Evolutionary conservation across 2,888 invertebrate genomes (phyloP).

Genomic region (Aphidius colemani): DNA sequence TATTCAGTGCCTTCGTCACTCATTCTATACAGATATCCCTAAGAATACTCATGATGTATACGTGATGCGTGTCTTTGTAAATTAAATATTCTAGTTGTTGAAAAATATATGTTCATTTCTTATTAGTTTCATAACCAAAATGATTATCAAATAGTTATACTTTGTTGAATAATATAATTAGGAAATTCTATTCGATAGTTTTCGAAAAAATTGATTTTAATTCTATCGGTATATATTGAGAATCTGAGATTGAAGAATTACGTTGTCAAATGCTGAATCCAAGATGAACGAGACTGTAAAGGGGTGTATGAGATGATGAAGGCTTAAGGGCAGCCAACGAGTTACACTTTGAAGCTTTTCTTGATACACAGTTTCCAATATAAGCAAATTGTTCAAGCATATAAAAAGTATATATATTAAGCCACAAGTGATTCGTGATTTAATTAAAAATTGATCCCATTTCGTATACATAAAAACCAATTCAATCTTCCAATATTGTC

Average conservation of each 20-base stretch:
- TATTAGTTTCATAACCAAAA: too few species aligned
- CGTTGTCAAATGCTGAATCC: conserved; percentile 45
- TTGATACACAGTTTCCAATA: conserved; percentile 33
- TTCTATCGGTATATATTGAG: conserved; percentile 37
- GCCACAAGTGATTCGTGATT: conserved; percentile 47
- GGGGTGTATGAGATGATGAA: conserved; percentile 1
- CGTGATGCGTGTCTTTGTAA: too few species aligned
- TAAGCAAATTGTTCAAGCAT: conserved; percentile 45
- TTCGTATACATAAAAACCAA: conserved; percentile 47
- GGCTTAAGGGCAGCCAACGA: neutral
- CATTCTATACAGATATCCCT: conserved; percentile 9
- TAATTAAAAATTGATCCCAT: conserved; percentile 56
- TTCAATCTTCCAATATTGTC: conserved; percentile 44
- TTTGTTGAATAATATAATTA: too few species aligned
- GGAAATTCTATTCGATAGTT: neutral
- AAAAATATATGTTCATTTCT: too few species aligned
- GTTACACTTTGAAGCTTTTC: conserved; percentile 8
- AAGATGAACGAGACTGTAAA: conserved; percentile 25
- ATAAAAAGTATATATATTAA: conserved; percentile 53
- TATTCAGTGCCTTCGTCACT: conserved; percentile 35
- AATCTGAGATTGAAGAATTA: conserved; percentile 52
- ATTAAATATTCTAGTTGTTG: too few species aligned
- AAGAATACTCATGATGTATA: too few species aligned
- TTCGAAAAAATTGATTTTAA: neutral
- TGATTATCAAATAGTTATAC: too few species aligned